phyloP scores from a whole-genome alignment of 2,113 vertebrate genomes.

The Probosciger aterrimus region DNA sequence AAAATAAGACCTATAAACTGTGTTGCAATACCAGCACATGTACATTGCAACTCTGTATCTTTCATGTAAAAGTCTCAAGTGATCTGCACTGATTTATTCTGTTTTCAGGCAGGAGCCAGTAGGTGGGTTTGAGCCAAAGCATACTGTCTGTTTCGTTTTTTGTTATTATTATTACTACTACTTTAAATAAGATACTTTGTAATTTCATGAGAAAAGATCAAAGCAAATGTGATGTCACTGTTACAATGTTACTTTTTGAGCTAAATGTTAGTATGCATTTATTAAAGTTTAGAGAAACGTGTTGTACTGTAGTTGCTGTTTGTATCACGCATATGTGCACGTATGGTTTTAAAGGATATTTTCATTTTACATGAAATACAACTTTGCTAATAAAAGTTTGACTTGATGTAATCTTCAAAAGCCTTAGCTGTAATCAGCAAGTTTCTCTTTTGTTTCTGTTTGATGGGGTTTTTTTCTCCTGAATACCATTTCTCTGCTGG shows the following conservation, averaged over 20 bases:
- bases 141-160: not conserved
- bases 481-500: not conserved
- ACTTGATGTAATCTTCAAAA: conserved; percentile 68
- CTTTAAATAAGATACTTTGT: conserved; percentile 11
- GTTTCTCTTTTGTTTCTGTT: not conserved
- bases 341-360: conserved; percentile 69
- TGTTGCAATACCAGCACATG: conserved; percentile 18
- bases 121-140: conserved; percentile 63
- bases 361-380: conserved; percentile 73
- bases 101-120: conserved; percentile 46
- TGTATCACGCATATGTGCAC: conserved; percentile 70
- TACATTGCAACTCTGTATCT: conserved; percentile 43
- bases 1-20: not conserved
- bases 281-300: conserved; percentile 60
- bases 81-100: conserved; percentile 27
- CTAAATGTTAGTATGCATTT: conserved; percentile 61
- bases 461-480: too few species aligned
- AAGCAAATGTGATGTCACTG: conserved; percentile 27
- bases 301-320: conserved; percentile 75
- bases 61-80: not conserved
- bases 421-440: not conserved
- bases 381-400: conserved; percentile 80
- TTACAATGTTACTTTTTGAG: conserved; percentile 40
- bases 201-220: conserved; percentile 35
- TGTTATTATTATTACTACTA: not conserved